These are phyloP conservation scores for Aphidoletes aphidimyza DNA, from an alignment of 2,888 invertebrate genomes.

Conservation along the genomic window DNA sequence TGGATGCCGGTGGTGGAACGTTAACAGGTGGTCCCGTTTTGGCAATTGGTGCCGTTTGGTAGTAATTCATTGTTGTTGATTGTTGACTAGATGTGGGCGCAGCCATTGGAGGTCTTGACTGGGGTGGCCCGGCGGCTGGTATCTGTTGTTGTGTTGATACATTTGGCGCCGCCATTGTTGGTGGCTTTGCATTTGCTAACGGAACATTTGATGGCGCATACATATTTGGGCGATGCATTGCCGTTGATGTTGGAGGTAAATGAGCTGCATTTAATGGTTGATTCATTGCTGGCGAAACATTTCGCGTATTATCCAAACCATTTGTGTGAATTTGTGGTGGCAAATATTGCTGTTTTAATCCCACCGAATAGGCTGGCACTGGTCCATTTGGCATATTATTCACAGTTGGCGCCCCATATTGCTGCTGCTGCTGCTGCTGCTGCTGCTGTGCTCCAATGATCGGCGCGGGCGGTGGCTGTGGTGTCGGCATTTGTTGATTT, in stretches of 20 bases:
- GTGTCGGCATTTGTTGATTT: background rate
- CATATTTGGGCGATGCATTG: too few relatives aligned
- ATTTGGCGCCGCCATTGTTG: too few relatives aligned
- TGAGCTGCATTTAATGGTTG: too few relatives aligned
- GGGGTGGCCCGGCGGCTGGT: too few relatives aligned
- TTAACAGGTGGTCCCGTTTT: background rate
- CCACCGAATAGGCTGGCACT: too few relatives aligned
- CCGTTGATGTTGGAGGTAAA: too few relatives aligned
- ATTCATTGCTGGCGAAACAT: conserved; percentile 64
- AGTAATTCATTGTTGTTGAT: background rate
- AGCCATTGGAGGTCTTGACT: too few relatives aligned
- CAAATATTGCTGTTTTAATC: background rate
- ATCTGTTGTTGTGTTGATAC: too few relatives aligned
- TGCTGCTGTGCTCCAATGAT: background rate
- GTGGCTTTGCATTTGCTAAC: too few relatives aligned
- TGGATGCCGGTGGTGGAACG: background rate
- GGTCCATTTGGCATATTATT: background rate
- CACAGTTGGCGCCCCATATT: background rate
- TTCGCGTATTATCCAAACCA: conserved; percentile 61
- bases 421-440: too few relatives aligned
- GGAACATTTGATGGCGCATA: too few relatives aligned
- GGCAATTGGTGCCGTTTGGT: background rate
- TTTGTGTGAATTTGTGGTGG: background rate
- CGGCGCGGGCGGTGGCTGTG: background rate
- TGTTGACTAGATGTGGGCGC: too few relatives aligned